Evolutionary conservation across 2,888 invertebrate genomes (phyloP), one percentile per base, ranked within the genome.

Genomic region (Ophioninae sp.): DNA sequence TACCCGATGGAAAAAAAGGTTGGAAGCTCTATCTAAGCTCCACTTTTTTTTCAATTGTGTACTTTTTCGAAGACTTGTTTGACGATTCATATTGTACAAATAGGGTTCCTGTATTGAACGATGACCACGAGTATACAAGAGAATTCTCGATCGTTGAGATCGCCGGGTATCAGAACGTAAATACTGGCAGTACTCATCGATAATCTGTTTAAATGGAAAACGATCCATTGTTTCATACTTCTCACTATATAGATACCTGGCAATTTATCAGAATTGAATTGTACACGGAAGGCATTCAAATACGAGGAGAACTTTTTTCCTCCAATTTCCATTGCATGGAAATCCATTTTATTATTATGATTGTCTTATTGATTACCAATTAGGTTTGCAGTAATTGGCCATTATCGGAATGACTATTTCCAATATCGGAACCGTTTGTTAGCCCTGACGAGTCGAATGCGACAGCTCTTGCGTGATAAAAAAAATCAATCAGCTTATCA

Each of bases 151-250:
- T 59, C 20, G 59, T 9, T 59, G 22, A 3, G 8, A 59, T 59
- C 59, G 59, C 20, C 9, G 59, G 2, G 20, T 9, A 9, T 20
- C 9, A 2, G 22, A 22, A 22, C 8, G 20, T 5, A 20, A 20
- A 51, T 51, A 59, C 9, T 10, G 1, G 63, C 22, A 30, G 30
- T 8, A 13, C 30, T 63, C 30, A 30, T 30, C 23, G 63, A 63
- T 17, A 63, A 63, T 63, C 30, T 30, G 23, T 63, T 63, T 30
- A 30, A 63, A 17, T 13, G 23, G 23, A 63, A 17, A 63, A 23
- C 63, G 63, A 63, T 30, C 13, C 63, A 30, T 63, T 63, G 63
- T 30, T 23, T 17, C 13, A 30, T 63, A 63, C 63, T 63, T 30
- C 63, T 51, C 30, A 30, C 13, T 51, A 63, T 63, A 30, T 51